Conservation (phyloP, 2,888 invertebrate species). For the Lomographa bimaculata region DNA sequence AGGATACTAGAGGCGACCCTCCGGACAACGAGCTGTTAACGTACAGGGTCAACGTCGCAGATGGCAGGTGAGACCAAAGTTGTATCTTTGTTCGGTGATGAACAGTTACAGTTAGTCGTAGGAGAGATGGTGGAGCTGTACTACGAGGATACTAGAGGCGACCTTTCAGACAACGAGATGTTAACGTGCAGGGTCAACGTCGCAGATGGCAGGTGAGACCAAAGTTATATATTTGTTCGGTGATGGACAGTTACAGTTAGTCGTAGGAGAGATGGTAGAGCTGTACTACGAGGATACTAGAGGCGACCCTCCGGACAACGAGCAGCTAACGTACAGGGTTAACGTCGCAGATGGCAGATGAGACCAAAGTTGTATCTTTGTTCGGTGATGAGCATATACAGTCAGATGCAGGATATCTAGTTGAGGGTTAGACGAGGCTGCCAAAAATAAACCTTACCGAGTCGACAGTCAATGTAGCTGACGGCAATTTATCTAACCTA, state of each 20-base stretch:
- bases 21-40: conserved; percentile 85
- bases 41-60: conserved; percentile 87
- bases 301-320: conserved; percentile 83
- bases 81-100: too few species aligned
- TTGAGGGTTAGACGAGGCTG: conserved; percentile 88
- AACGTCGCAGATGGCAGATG: conserved; percentile 88
- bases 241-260: conserved; percentile 90
- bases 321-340: conserved; percentile 86
- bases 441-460: conserved; percentile 83
- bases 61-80: conserved; percentile 85
- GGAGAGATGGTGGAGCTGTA: conserved; percentile 87
- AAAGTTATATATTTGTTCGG: too few species aligned
- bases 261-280: conserved; percentile 87
- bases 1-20: conserved; percentile 86
- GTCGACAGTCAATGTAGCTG: too few species aligned
- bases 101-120: conserved; percentile 89
- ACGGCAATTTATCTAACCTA: too few species aligned
- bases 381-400: conserved; percentile 91
- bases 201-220: conserved; percentile 87
- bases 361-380: too few species aligned
- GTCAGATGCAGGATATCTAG: conserved; percentile 87
- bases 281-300: conserved; percentile 88
- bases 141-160: conserved; percentile 87
- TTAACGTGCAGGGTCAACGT: conserved; percentile 87
- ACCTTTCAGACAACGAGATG: conserved; percentile 83